Conservation (phyloP, 2,797 vertebrate genomes). For the Megalops cyprinoides region DNA sequence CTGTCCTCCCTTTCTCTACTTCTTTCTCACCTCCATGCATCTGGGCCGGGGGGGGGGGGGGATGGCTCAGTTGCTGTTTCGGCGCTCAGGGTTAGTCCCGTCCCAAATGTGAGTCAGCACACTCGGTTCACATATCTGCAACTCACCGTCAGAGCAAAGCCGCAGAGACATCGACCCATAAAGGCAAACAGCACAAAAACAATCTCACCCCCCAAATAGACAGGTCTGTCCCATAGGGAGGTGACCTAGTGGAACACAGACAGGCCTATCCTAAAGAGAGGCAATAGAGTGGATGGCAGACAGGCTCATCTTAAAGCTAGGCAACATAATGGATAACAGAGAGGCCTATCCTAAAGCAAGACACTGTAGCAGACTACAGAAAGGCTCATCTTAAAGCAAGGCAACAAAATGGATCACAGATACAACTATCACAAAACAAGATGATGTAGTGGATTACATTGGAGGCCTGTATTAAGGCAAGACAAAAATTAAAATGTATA, state of each 20-base stretch:
- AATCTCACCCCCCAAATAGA: background rate
- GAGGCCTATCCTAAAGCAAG: background rate
- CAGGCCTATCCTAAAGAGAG: background rate
- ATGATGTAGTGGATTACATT: too few species aligned
- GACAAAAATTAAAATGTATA: too few species aligned
- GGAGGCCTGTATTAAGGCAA: too few species aligned
- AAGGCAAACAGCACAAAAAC: background rate
- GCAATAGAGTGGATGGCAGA: background rate
- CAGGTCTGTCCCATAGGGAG: background rate
- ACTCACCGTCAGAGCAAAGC: background rate
- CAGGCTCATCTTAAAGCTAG: background rate
- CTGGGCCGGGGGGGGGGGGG: constrained; percentile 28
- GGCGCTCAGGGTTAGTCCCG: background rate
- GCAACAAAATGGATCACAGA: too few species aligned
- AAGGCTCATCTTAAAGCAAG: too few species aligned
- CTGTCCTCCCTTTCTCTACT: constrained; percentile 46
- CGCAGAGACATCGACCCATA: constrained; percentile 12
- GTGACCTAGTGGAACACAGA: background rate
- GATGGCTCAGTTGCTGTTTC: background rate
- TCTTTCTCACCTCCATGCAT: constrained; percentile 36
- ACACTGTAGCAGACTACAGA: background rate
- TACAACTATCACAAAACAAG: too few species aligned
- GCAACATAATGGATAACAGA: background rate
- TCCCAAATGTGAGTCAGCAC: background rate
- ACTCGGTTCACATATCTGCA: background rate